Conservation (phyloP, 2,113 vertebrate genomes). For the Cyanistes caeruleus region DNA sequence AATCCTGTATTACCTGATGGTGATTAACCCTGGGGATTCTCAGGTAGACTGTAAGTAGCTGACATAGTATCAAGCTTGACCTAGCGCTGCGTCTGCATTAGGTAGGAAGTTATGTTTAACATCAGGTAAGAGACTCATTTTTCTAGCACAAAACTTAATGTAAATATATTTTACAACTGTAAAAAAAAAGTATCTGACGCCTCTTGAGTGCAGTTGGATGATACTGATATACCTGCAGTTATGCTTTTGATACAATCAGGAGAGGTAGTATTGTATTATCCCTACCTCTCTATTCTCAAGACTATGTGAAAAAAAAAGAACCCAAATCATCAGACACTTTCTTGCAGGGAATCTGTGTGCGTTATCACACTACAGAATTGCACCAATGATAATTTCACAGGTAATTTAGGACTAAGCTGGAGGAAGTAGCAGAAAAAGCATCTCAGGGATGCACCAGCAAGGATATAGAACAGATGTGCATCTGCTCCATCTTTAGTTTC, state of each 20-base stretch:
- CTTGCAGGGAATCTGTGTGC: neutral
- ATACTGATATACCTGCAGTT: neutral
- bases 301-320: neutral
- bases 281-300: neutral
- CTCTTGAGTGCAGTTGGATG: neutral
- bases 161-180: neutral
- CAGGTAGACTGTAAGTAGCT: neutral
- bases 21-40: neutral
- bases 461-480: neutral
- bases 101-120: neutral
- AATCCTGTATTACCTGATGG: neutral
- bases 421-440: neutral
- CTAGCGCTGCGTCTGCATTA: neutral
- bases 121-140: neutral
- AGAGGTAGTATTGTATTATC: neutral
- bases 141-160: neutral
- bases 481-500: neutral
- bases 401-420: constrained; percentile 26
- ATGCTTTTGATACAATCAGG: neutral
- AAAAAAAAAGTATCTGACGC: neutral
- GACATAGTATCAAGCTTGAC: neutral
- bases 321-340: neutral
- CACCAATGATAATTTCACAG: constrained; percentile 25
- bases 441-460: neutral
- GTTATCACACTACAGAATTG: neutral